Conservation (phyloP, 1,140 invertebrate species). For the Diorhabda carinulata region DNA sequence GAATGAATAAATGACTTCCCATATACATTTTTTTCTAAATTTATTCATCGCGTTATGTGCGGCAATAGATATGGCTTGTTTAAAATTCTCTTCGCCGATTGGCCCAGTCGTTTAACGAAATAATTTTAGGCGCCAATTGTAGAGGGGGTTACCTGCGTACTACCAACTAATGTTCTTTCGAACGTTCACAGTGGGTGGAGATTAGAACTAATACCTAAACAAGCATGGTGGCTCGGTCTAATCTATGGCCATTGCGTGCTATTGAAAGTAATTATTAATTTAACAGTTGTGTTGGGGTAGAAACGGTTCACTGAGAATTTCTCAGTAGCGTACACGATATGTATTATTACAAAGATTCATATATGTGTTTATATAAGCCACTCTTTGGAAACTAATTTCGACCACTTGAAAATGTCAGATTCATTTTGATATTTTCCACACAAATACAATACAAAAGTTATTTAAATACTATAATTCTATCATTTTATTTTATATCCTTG, state of each 20-base stretch:
- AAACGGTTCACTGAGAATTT: constrained; percentile 1
- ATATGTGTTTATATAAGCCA: too few species aligned
- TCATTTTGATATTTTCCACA: too few species aligned
- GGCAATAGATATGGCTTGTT: neutral
- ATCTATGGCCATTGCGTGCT: constrained; percentile 14
- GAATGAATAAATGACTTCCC: too few species aligned
- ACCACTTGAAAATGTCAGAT: too few species aligned
- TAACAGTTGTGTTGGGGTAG: constrained; percentile 8
- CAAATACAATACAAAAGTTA: too few species aligned
- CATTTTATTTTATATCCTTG: too few species aligned
- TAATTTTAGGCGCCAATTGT: neutral
- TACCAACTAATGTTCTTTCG: constrained; percentile 5
- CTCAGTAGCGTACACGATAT: neutral
- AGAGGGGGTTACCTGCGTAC: neutral
- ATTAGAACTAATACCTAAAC: constrained; percentile 20
- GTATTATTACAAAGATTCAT: too few species aligned
- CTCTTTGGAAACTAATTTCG: too few species aligned
- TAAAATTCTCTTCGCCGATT: neutral
- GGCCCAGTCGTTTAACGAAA: neutral
- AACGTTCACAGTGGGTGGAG: constrained; percentile 15
- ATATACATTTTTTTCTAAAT: too few species aligned
- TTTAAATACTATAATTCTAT: too few species aligned
- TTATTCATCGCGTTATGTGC: too few species aligned
- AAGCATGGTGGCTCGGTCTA: constrained; percentile 14
- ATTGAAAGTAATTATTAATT: constrained; percentile 14